These are phyloP conservation scores for Pagrus major DNA, from an alignment of 2,113 vertebrate species.

Conservation along the genomic window DNA sequence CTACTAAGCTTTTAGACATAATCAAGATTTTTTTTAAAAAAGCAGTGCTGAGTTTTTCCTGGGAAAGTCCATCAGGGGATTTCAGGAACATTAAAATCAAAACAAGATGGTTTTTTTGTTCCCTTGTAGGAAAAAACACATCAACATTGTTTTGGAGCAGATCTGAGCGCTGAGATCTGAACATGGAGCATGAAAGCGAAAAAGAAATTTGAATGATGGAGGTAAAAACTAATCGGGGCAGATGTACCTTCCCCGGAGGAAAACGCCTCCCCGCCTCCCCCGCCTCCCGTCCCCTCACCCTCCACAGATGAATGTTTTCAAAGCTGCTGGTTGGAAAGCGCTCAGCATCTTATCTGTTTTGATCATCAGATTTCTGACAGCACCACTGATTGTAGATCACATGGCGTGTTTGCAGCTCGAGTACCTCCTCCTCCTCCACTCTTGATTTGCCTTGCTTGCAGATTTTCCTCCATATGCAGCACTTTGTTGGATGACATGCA, in stretches of 20 bases:
- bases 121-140: slow-evolving; percentile 32
- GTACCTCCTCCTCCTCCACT: slow-evolving; percentile 14
- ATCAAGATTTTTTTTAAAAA: neutral
- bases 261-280: slow-evolving; percentile 11
- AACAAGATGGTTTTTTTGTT: slow-evolving; percentile 24
- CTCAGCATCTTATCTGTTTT: slow-evolving; percentile 59
- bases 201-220: slow-evolving; percentile 60
- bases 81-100: slow-evolving; percentile 29
- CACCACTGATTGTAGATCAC: slow-evolving; percentile 69
- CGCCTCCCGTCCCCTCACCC: slow-evolving; percentile 26
- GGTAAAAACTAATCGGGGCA: slow-evolving; percentile 52
- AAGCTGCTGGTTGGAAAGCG: slow-evolving; percentile 41
- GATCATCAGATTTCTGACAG: slow-evolving; percentile 78
- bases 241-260: slow-evolving; percentile 25
- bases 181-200: slow-evolving; percentile 33
- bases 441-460: slow-evolving; percentile 73
- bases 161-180: slow-evolving; percentile 25
- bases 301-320: slow-evolving; percentile 43
- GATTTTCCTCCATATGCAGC: slow-evolving; percentile 77
- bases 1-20: neutral
- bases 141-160: slow-evolving; percentile 5
- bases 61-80: neutral
- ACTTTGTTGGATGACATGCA: slow-evolving; percentile 63
- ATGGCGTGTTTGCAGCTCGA: slow-evolving; percentile 56
- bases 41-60: neutral